Evolutionary conservation across 2,113 vertebrate genomes (phyloP), one percentile per base, ranked within the genome.

Genomic region (Ophiodon elongatus): DNA sequence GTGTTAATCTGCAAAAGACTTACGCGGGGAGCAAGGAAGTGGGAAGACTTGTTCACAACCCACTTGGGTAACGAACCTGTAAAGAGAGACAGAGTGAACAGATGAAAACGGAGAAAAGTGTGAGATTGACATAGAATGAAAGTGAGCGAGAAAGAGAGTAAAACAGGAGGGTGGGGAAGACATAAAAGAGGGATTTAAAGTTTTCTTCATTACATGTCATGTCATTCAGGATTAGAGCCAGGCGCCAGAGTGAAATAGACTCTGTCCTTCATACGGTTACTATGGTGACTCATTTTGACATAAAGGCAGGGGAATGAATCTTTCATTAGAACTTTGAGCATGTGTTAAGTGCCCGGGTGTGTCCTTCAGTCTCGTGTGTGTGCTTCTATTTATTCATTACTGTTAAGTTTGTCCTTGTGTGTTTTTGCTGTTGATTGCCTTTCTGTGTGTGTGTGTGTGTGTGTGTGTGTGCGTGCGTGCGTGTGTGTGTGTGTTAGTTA

Each of bases 21-120:
- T 94, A 99, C 98, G 83, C 96, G 97, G 67, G 98, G 98, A 73
- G 98, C 98, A 85, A 99, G 91, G 70, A 97, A 94, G 88, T 98
- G 97, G 66, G 97, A 98, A 75, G 97, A 98, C 85, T 97, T 99
- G 94, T 99, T 99, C 91, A 99, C 97, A 79, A 98, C 97, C 98
- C 98, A 99, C 88, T 98, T 99, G 19, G 98, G 98, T 88, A 99
- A 95, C 29, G 98, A 99, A 86, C 98, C 98, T 99, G 85, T 39
- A 85, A 86, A 81, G 75, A 79, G 6, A 65, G 52, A 79, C 0
- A 37, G 39, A 73, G 39, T 39, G 45, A 82, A 39, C 39, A 5
- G 54, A 41, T 33, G 1, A 37, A 57, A 23, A 86, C 1, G 21
- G 29, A 45, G 43, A 37, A 73, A 57, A 73, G 41, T 39, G 23